These are phyloP conservation scores for Steromphala cineraria DNA, from an alignment of 2,888 invertebrate species.

Conservation along the genomic window DNA sequence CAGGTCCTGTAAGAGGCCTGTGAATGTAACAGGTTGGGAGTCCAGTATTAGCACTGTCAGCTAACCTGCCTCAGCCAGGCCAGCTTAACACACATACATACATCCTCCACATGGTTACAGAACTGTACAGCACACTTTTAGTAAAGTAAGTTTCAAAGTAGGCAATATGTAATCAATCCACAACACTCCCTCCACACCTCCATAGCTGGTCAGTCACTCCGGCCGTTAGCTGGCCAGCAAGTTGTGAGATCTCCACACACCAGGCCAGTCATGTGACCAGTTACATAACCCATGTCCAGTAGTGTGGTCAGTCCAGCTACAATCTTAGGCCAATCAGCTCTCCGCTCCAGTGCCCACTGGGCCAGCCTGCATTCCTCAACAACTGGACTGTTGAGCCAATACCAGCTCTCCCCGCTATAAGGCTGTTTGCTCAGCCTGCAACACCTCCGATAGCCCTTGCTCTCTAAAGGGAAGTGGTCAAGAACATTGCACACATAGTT, in stretches of 20 bases:
- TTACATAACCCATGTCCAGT: conserved; percentile 15
- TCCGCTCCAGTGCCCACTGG: conserved; percentile 13
- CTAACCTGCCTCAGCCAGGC: too few relatives aligned
- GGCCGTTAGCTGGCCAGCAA: not conserved
- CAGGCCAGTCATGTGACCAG: conserved; percentile 10
- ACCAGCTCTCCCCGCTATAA: not conserved
- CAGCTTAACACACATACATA: not conserved
- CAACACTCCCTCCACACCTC: not conserved
- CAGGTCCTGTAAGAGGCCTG: not conserved
- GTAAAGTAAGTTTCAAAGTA: not conserved
- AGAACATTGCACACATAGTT: not conserved
- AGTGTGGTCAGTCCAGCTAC: conserved; percentile 20
- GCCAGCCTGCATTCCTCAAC: conserved; percentile 11
- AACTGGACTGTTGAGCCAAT: conserved; percentile 10
- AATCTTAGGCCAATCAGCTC: conserved; percentile 19
- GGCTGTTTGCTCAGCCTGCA: not conserved
- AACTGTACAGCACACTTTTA: not conserved
- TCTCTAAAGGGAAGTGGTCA: conserved; percentile 10
- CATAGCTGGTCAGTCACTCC: conserved; percentile 5
- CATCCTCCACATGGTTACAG: not conserved
- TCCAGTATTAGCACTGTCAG: too few relatives aligned
- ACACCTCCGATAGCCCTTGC: not conserved
- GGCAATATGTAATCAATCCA: not conserved
- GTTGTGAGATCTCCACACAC: conserved; percentile 11
- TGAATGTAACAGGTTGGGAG: too few relatives aligned